phyloP scores from a whole-genome alignment of 2,888 invertebrate species.

The Lacanobia oleracea region DNA sequence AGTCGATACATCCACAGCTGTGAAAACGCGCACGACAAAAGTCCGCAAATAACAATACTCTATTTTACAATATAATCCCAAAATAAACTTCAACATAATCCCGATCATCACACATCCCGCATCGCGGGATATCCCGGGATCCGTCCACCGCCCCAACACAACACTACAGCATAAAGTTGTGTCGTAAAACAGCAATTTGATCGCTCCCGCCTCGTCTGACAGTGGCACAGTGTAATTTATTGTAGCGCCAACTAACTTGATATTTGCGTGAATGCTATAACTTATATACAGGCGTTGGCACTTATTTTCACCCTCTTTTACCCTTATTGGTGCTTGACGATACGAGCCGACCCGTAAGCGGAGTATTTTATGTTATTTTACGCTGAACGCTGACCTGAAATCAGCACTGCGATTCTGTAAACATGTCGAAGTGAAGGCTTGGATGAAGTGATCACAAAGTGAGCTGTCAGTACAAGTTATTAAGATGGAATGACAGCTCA shows the following conservation, averaged over 20 bases:
- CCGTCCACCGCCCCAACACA: constrained; percentile 18
- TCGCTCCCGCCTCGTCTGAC: constrained; percentile 42
- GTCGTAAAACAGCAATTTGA: constrained; percentile 63
- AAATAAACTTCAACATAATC: not conserved
- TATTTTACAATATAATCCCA: not conserved
- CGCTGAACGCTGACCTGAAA: too few relatives aligned
- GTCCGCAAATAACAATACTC: too few relatives aligned
- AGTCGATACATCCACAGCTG: too few relatives aligned
- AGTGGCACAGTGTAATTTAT: constrained; percentile 55
- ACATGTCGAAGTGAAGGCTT: too few relatives aligned
- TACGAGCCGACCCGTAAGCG: too few relatives aligned
- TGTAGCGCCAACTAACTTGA: constrained; percentile 46
- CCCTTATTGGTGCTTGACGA: constrained; percentile 12
- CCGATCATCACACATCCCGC: not conserved
- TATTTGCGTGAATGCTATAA: constrained; percentile 50
- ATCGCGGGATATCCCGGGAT: constrained; percentile 11
- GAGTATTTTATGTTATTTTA: too few relatives aligned
- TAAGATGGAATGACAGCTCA: too few relatives aligned
- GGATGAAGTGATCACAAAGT: too few relatives aligned
- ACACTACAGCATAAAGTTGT: constrained; percentile 45
- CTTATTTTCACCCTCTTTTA: constrained; percentile 37
- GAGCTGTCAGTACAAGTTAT: too few relatives aligned
- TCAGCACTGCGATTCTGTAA: too few relatives aligned
- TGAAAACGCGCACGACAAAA: not conserved
- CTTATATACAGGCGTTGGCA: constrained; percentile 39